These are phyloP conservation scores for Nipponia nippon DNA, from an alignment of 2,113 vertebrate genomes.

Conservation along the genomic window DNA sequence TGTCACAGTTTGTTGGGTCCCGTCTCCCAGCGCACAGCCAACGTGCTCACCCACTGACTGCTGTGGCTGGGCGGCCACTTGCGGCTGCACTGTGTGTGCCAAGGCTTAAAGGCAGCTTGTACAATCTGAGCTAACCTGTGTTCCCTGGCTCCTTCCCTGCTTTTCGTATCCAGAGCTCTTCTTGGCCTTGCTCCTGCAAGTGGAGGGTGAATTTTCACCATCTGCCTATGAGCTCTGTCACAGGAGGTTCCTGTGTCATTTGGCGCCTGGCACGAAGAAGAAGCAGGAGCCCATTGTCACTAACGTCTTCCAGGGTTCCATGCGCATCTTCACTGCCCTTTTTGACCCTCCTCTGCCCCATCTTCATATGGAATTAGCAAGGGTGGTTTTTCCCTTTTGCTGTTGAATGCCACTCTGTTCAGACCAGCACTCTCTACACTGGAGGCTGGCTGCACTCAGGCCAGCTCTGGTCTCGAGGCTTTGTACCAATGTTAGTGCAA, in stretches of 20 bases:
- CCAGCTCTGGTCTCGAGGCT: background rate
- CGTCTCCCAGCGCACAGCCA: background rate
- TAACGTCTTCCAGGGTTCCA: too few relatives aligned
- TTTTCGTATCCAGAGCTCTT: background rate
- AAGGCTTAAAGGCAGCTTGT: background rate
- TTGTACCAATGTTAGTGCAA: accelerated
- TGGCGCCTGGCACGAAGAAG: background rate
- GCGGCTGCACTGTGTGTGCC: background rate
- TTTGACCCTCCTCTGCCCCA: background rate
- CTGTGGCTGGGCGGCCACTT: background rate
- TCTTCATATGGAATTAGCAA: background rate
- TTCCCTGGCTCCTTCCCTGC: background rate
- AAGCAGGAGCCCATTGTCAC: too few relatives aligned
- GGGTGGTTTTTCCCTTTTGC: background rate
- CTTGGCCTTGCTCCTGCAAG: background rate
- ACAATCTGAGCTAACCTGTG: background rate
- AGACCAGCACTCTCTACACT: background rate
- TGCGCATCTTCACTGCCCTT: background rate
- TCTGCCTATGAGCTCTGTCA: background rate
- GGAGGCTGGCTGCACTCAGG: background rate
- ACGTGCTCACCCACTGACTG: accelerated
- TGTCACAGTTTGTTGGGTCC: background rate
- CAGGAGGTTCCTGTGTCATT: background rate
- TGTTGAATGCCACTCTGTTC: background rate
- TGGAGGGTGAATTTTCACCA: background rate